Percentiles rank a stretch among this genome's conserved stretches.
Evolutionary conservation across 2,888 invertebrate genomes (phyloP).

Genomic region (Melieria omissa): DNA sequence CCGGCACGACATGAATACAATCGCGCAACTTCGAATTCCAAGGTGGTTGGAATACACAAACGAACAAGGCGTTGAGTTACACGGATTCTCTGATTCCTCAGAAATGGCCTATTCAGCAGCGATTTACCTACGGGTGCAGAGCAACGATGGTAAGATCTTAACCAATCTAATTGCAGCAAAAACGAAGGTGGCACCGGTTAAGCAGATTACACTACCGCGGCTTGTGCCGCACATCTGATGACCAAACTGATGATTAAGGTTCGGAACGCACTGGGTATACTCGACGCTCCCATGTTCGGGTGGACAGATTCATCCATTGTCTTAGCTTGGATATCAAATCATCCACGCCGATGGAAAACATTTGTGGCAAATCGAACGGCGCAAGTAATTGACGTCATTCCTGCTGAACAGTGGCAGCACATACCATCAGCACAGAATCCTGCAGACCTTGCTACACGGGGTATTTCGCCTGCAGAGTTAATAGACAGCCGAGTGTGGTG

Average conservation of each 20-base stretch:
- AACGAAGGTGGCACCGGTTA: slow-evolving; percentile 31
- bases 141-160: background rate
- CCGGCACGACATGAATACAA: slow-evolving; percentile 7
- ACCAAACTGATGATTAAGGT: slow-evolving; percentile 28
- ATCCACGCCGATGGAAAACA: slow-evolving; percentile 35
- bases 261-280: slow-evolving; percentile 1
- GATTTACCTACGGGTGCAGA: slow-evolving; percentile 18
- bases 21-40: slow-evolving; percentile 22
- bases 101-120: slow-evolving; percentile 36
- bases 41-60: slow-evolving; percentile 24
- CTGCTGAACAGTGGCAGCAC: slow-evolving; percentile 30
- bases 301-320: slow-evolving; percentile 36
- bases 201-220: slow-evolving; percentile 33
- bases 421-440: slow-evolving; percentile 31
- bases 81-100: slow-evolving; percentile 37
- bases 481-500: slow-evolving; percentile 29
- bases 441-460: slow-evolving; percentile 26
- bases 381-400: slow-evolving; percentile 24
- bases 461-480: slow-evolving; percentile 15
- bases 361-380: slow-evolving; percentile 37
- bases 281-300: slow-evolving; percentile 10
- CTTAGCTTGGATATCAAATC: slow-evolving; percentile 34
- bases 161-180: slow-evolving; percentile 28
- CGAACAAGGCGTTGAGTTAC: slow-evolving; percentile 29
- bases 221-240: slow-evolving; percentile 33